These are phyloP conservation scores for Branchinecta lindahli DNA, from an alignment of 1,140 invertebrate species.

Conservation along the genomic window DNA sequence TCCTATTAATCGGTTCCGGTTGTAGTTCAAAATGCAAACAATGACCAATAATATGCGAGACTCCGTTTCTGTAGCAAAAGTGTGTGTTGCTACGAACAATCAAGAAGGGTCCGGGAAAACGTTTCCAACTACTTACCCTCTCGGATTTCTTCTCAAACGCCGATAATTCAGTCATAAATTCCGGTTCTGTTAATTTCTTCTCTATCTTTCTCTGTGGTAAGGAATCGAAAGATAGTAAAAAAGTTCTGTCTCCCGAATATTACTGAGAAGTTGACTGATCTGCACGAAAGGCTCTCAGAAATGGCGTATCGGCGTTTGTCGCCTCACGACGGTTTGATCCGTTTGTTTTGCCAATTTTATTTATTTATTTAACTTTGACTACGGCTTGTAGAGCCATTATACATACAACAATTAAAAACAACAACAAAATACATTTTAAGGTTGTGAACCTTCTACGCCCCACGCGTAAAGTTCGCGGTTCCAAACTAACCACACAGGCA, in stretches of 20 bases:
- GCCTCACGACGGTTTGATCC: neutral
- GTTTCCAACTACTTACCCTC: neutral
- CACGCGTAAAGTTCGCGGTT: too few relatives aligned
- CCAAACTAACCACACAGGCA: too few relatives aligned
- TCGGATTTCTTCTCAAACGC: neutral
- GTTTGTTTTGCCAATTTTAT: neutral
- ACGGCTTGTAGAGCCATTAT: too few relatives aligned
- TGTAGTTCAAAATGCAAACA: neutral
- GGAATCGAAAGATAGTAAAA: too few relatives aligned
- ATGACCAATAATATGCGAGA: neutral
- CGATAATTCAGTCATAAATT: neutral
- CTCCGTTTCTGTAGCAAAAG: too few relatives aligned
- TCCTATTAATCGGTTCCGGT: too few relatives aligned
- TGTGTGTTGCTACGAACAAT: too few relatives aligned
- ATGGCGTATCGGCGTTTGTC: too few relatives aligned
- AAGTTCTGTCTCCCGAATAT: too few relatives aligned
- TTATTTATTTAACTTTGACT: neutral
- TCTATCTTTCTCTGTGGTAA: neutral
- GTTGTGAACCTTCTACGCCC: neutral
- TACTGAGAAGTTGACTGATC: too few relatives aligned
- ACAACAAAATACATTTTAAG: neutral
- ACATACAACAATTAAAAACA: neutral
- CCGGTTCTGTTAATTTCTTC: neutral
- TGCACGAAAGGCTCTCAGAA: too few relatives aligned
- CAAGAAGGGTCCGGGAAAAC: neutral